Evolutionary conservation across 2,888 invertebrate genomes (phyloP), one percentile per base, ranked within the genome.

Genomic region (Nomada goodeniana): DNA sequence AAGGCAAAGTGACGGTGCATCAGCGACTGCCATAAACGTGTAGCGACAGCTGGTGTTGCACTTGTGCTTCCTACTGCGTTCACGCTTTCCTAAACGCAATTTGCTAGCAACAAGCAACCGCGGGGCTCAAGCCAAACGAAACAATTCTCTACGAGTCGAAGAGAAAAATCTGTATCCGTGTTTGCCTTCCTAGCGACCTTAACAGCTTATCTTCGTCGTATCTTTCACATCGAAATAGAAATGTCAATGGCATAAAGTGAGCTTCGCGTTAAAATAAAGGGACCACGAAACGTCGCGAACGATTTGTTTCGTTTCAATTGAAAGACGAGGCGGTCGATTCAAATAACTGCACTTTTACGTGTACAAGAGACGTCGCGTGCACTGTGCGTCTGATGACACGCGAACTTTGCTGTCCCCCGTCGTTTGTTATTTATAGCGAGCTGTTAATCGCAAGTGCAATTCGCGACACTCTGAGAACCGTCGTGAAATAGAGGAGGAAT

Each of bases 1-100:
- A 86, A 84, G 60, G 61, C 68, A 36, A 83, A 84, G 79, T 81
- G 81, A 83, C 85, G 67, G 77, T 76, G 65, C 79, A 80, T 86
- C 77, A 72, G 52, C 61, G 82, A 59, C 42, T 69, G 74, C 72
- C 84, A 52, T 83, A 64, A 76, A 64, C 67, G 47, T 75, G 55
- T 63, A 57, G 44, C 71, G 52, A 52, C 74, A 76, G 79, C 73
- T 76, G 63, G 47, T 15, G 69, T 76, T 71, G 61, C 80, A 72
- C 72, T 88, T 79, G 72, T 50, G 67, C 59, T 74, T 60, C 61
- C 73, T 63, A 26, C 74, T 78, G 75, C 84, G 82, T 80, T 80
- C 76, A 55, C 79, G 74, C 47, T 44, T 70, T 68, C 65, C 67
- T 68, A 76, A 86, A 88, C 76, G 76, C 77, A 63, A 80, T 80